Percentiles rank a stretch among this genome's conserved stretches.
Evolutionary conservation across 2,888 invertebrate species (phyloP).

Genomic region (Apamea sordens): DNA sequence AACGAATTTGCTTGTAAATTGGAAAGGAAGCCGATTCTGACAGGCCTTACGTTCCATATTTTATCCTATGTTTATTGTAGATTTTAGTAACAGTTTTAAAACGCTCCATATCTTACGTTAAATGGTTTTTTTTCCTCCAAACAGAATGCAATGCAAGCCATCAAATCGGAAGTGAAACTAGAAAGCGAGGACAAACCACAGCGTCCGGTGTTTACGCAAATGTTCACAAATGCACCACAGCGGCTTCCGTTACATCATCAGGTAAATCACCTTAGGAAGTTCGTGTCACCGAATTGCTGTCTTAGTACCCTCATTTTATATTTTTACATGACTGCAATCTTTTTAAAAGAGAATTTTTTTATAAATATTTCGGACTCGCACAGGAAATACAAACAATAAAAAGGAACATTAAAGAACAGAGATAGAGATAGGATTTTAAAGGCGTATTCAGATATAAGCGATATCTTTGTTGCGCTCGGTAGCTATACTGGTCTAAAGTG

Average conservation of each 20-base stretch:
- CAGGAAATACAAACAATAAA: too few relatives aligned
- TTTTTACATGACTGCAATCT: neutral
- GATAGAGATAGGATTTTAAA: too few relatives aligned
- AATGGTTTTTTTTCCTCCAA: constrained; percentile 8
- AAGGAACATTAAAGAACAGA: too few relatives aligned
- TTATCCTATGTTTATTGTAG: neutral
- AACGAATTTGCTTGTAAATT: neutral
- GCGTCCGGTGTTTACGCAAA: constrained; percentile 68
- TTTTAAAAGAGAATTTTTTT: too few relatives aligned
- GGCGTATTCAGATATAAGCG: too few relatives aligned
- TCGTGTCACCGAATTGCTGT: neutral
- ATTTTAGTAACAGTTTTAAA: neutral
- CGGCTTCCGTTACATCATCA: constrained; percentile 77
- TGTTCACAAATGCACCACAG: constrained; percentile 73
- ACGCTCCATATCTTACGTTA: neutral
- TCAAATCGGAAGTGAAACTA: constrained; percentile 85
- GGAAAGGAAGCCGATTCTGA: neutral
- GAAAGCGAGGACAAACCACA: constrained; percentile 82
- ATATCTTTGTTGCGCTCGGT: too few relatives aligned
- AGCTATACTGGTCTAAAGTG: too few relatives aligned
- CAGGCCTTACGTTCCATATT: neutral
- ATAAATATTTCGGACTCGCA: too few relatives aligned
- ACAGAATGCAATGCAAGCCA: constrained; percentile 83
- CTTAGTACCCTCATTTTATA: neutral
- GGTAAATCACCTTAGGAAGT: constrained; percentile 62